Percentiles rank a stretch among this genome's conserved stretches.
phyloP scores from a whole-genome alignment of 2,888 invertebrate genomes.

The Vanessa cardui region DNA sequence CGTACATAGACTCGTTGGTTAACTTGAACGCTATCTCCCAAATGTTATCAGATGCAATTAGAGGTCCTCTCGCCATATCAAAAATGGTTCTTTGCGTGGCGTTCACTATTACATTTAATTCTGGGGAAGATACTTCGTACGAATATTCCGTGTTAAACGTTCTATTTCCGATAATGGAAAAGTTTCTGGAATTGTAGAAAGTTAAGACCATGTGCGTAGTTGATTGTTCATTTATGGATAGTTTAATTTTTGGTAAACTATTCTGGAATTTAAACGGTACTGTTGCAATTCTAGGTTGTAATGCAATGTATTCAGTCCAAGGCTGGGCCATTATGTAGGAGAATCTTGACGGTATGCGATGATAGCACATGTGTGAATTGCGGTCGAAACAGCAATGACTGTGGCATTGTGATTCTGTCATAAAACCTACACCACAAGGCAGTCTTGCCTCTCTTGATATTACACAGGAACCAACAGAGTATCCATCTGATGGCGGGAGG shows the following conservation, averaged over 20 bases:
- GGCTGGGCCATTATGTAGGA: conserved; percentile 64
- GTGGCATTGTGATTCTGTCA: conserved; percentile 62
- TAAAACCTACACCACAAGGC: conserved; percentile 63
- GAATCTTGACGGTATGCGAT: conserved; percentile 78
- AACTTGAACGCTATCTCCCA: conserved; percentile 84
- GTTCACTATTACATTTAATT: conserved; percentile 58
- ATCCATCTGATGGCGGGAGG: conserved; percentile 62
- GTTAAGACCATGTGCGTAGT: conserved; percentile 62
- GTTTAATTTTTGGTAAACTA: conserved; percentile 53
- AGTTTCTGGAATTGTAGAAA: conserved; percentile 58
- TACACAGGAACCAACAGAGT: conserved; percentile 69
- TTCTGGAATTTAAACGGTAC: conserved; percentile 60
- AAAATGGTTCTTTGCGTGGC: conserved; percentile 66
- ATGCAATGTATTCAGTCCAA: conserved; percentile 61
- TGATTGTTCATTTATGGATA: conserved; percentile 68
- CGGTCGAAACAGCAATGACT: conserved; percentile 79
- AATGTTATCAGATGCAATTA: conserved; percentile 83
- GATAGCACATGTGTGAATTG: conserved; percentile 70
- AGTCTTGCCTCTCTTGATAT: conserved; percentile 58
- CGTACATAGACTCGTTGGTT: conserved; percentile 79
- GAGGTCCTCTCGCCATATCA: conserved; percentile 80
- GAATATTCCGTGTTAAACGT: conserved; percentile 55
- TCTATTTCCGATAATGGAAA: conserved; percentile 50
- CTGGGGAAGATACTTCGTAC: conserved; percentile 59
- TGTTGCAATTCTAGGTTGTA: conserved; percentile 61